Base-by-base conservation (phyloP, 2,113 vertebrate species). In the Orcinus orca region DNA sequence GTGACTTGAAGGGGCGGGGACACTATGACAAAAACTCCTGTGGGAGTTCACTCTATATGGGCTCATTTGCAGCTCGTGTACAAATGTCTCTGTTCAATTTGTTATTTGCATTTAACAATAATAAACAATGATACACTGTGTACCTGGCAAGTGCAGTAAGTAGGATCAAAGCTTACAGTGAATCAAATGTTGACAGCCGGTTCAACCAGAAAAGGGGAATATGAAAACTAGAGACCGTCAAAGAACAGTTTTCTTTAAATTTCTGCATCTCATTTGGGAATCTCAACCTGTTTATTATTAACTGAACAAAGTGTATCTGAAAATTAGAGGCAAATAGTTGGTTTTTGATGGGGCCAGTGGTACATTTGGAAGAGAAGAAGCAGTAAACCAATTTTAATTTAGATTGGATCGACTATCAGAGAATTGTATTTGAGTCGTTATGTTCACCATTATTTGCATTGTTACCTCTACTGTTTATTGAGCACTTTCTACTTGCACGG, bases 11-110 rank as follows among this genome's bases (percentile, higher is more conserved):
- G 8, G 36, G 5, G 8, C 14, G 20, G 47, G 31, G n/a, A 50
- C 10, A 2, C 50, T 31, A 6, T 50, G 79, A 71, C 53, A 87
- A 38, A 88, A 70, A n/a, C 13, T 70, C 92, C 38, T 3, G 0
- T 38, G 21, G 41, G 25, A 9, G 18, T 47, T 21, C 10, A 0
- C 62, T 25, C 38, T 23, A 0, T 31, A 17, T 29, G 79, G 38
- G 15, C 47, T 92, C 21, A 3, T 68, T 62, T 41, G 31, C 50
- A 53, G 36, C 67, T 38, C 9, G 4, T 76, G 11, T 29, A 55
- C 36, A 38, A 85, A 70, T 55, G 41, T 89, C 36, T 86, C 33
- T 88, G n/a, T 77, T 65, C 58, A 36, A 2, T 1, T 93, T 55
- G 17, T 65, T 58, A 44, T 84, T 33, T 79, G 9, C 62, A 7